Evolutionary conservation across 2,113 vertebrate species (phyloP), one percentile per base, ranked within the genome.

Genomic region (Pungitius pungitius): DNA sequence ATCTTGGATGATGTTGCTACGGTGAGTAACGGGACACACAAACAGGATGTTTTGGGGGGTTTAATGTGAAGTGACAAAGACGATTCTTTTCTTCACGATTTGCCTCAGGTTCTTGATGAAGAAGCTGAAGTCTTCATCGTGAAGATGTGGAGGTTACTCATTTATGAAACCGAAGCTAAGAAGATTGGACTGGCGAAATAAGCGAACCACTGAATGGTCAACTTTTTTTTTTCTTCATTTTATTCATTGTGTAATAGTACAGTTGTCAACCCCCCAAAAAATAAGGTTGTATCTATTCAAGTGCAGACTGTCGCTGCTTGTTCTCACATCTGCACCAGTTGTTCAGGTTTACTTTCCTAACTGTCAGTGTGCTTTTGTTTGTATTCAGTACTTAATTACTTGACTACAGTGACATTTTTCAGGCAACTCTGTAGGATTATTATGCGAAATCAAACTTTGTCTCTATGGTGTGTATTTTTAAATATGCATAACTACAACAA

Each of bases 121-220:
- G 98, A 99, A 93, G 98, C 98, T 39, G 97, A 99, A 93, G 97
- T 99, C 88, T 99, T 99, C 92, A 97, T 99, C 81, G 98, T 99
- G 84, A 99, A 99, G 95, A 99, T 99, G 98, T 99, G 98, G 98
- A 92, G 98, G 90, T 92, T 99, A 89, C 95, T 99, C 90, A 99
- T 99, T 92, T 99, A 99, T 45, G 97, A 99, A 94, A 99, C 98
- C 8, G 98, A 99, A 92, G 97, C 98, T 4, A 99, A 99, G 95
- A 99, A 99, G 94, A 98, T 99, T 51, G 98, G 98, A 93, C 95
- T 99, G 88, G 97, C 95, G 85, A 99, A 99, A 94, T 99, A 95
- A 96, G 83, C 17, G 2, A 55, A 85, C 49, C 75, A 64, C 73
- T 24, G 45, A 80, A 78, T 56, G 61, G 85, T 65, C 13, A 54